These are phyloP conservation scores for Fukomys damarensis DNA, from an alignment of 2,113 vertebrate species.

Conservation along the genomic window DNA sequence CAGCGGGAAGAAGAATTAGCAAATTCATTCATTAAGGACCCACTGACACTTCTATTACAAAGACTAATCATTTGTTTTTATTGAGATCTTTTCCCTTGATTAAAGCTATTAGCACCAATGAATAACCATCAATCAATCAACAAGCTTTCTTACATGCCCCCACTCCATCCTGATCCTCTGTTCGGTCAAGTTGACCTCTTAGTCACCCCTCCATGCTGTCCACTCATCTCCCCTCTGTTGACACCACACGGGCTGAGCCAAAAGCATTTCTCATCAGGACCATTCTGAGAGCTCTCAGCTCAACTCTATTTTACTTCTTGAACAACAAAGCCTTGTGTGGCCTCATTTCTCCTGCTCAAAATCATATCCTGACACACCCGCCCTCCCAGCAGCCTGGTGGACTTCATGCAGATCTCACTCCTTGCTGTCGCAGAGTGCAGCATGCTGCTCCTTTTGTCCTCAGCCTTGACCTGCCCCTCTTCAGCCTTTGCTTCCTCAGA, in stretches of 20 bases:
- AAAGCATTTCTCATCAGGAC: not conserved
- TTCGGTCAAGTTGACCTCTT: not conserved
- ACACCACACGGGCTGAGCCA: not conserved
- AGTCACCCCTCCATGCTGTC: not conserved
- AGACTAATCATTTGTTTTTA: constrained; percentile 79
- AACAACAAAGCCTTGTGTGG: not conserved
- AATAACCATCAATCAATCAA: constrained; percentile 70
- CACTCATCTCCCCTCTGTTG: not conserved
- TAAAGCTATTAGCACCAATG: constrained; percentile 72
- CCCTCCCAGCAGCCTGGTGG: not conserved
- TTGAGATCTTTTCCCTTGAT: constrained; percentile 76
- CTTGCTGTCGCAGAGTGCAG: not conserved
- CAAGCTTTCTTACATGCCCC: constrained; percentile 54
- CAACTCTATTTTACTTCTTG: not conserved
- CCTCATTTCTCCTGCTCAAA: not conserved
- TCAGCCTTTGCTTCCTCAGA: not conserved
- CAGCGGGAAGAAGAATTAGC: constrained; percentile 46
- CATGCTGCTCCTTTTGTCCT: not conserved
- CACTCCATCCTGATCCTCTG: not conserved
- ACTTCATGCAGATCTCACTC: fast-evolving
- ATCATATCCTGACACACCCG: fast-evolving
- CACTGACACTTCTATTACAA: constrained; percentile 74
- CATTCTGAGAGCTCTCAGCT: not conserved
- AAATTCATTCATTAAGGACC: constrained; percentile 66
- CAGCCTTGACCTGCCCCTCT: not conserved